phyloP scores from a whole-genome alignment of 2,113 vertebrate genomes.

The Lagenorhynchus albirostris region DNA sequence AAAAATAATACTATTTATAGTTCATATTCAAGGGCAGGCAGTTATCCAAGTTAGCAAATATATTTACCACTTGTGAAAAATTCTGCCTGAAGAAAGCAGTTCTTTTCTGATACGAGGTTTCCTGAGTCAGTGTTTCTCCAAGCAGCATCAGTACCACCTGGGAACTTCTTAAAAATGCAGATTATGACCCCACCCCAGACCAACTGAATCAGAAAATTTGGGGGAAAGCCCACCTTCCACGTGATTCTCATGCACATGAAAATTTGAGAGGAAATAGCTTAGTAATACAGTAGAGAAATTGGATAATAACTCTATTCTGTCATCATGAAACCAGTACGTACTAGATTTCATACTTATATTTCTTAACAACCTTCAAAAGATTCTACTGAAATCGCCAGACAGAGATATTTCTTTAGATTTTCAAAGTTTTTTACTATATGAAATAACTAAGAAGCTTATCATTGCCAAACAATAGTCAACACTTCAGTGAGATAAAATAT shows the following conservation, averaged over 20 bases:
- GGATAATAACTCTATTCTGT: not conserved
- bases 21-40: constrained; percentile 56
- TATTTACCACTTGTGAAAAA: not conserved
- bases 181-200: not conserved
- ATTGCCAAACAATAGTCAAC: not conserved
- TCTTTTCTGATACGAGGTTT: not conserved
- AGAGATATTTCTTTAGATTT: not conserved
- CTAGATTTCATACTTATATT: not conserved
- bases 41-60: constrained; percentile 33
- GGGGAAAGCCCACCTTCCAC: not conserved
- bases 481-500: not conserved
- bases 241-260: not conserved
- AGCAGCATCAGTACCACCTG: not conserved
- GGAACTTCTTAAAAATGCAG: not conserved
- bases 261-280: not conserved
- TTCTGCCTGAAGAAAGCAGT: not conserved
- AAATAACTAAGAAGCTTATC: not conserved
- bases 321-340: not conserved
- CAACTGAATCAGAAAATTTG: not conserved
- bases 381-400: not conserved
- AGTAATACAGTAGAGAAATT: not conserved
- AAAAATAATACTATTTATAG: constrained; percentile 21
- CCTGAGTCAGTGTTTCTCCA: not conserved
- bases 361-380: not conserved
- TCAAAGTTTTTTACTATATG: not conserved